Evolutionary conservation across 2,888 invertebrate species (phyloP).

Genomic region (Argynnis bischoffii): DNA sequence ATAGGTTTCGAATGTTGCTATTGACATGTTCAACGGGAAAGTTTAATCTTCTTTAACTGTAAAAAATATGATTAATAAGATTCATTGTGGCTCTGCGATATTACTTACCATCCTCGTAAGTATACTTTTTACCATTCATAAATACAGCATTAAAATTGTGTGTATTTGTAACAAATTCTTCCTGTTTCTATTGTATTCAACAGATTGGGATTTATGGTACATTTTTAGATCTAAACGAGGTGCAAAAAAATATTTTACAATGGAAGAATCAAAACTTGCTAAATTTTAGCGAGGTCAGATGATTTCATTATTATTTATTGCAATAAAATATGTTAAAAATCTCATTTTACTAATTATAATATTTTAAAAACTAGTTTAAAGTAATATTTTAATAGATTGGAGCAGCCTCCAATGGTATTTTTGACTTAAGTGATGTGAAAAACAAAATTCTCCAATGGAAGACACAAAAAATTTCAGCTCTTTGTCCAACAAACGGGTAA

Average conservation of each 20-base stretch:
- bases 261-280: conserved; percentile 69
- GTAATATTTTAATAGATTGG: conserved; percentile 55
- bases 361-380: background rate
- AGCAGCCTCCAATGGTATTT: conserved; percentile 66
- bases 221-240: conserved; percentile 66
- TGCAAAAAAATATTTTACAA: conserved; percentile 68
- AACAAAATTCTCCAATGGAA: conserved; percentile 78
- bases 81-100: conserved; percentile 49
- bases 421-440: conserved; percentile 74
- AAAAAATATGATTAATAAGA: conserved; percentile 48
- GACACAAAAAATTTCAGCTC: conserved; percentile 67
- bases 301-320: conserved; percentile 29
- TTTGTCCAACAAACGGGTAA: conserved; percentile 75
- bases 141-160: conserved; percentile 18
- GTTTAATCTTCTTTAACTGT: background rate
- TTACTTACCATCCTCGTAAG: conserved; percentile 59
- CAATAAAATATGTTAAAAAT: background rate
- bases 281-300: conserved; percentile 73
- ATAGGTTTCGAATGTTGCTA: background rate
- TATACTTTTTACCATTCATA: conserved; percentile 23
- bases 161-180: conserved; percentile 27
- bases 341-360: background rate
- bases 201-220: conserved; percentile 68
- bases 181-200: conserved; percentile 41
- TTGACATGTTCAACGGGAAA: background rate